Evolutionary conservation across 1,140 invertebrate species (phyloP).

Genomic region (Ceratina australensis): DNA sequence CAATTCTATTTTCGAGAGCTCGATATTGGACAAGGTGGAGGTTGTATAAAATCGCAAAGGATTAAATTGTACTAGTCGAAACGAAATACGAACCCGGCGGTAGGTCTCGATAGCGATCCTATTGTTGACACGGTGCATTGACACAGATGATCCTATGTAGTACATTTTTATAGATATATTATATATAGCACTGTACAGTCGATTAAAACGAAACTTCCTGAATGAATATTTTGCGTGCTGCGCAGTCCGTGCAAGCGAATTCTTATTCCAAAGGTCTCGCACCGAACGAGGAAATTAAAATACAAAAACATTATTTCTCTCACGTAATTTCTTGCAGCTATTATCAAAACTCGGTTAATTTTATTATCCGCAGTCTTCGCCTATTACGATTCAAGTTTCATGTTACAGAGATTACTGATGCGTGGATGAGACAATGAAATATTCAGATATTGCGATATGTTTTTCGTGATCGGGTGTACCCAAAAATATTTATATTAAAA

Average conservation of each 20-base stretch:
- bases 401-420: too few relatives aligned
- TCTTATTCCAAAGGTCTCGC: too few relatives aligned
- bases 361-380: not conserved
- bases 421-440: too few relatives aligned
- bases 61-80: conserved; percentile 7
- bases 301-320: not conserved
- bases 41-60: not conserved
- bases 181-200: conserved; percentile 37
- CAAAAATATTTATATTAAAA: too few relatives aligned
- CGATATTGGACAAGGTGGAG: not conserved
- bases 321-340: not conserved
- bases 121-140: conserved; percentile 31
- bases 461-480: too few relatives aligned
- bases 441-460: too few relatives aligned
- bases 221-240: conserved; percentile 30
- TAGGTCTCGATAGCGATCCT: conserved; percentile 17
- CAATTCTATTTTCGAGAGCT: too few relatives aligned
- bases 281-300: not conserved
- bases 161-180: conserved; percentile 35
- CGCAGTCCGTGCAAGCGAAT: not conserved
- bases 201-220: conserved; percentile 27
- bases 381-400: too few relatives aligned
- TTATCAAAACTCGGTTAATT: too few relatives aligned
- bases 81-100: conserved; percentile 1
- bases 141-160: conserved; percentile 27